Conservation (phyloP, 2,113 vertebrate species). For the Rhynchomys soricoides region DNA sequence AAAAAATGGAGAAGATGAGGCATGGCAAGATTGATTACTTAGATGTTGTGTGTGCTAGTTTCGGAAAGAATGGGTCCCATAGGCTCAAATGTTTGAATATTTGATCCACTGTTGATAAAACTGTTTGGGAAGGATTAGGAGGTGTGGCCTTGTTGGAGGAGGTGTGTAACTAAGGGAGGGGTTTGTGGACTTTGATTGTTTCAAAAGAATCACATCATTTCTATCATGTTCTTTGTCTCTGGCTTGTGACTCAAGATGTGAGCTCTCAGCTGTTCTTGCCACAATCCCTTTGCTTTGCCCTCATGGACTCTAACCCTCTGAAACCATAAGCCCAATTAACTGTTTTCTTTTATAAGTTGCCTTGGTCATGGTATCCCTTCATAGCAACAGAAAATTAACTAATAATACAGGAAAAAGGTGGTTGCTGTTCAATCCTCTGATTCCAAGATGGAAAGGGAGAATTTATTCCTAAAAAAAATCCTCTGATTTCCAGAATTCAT, state of each 20-base stretch:
- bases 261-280: background rate
- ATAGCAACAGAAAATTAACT: background rate
- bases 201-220: background rate
- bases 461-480: background rate
- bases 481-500: background rate
- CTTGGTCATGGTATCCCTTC: background rate
- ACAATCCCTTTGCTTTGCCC: background rate
- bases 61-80: background rate
- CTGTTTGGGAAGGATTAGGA: background rate
- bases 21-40: background rate
- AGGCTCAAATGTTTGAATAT: background rate
- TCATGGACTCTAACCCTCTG: background rate
- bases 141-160: background rate
- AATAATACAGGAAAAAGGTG: background rate
- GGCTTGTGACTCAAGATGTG: background rate
- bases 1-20: background rate
- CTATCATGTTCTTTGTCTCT: background rate
- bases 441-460: background rate
- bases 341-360: background rate
- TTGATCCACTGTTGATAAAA: background rate
- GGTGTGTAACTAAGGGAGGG: background rate
- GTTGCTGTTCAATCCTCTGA: background rate
- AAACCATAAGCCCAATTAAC: background rate
- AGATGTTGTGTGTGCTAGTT: background rate
- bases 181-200: background rate